Percentiles rank a stretch among this genome's conserved stretches.
phyloP scores from a whole-genome alignment of 2,888 invertebrate species.

The Pammene fasciana region DNA sequence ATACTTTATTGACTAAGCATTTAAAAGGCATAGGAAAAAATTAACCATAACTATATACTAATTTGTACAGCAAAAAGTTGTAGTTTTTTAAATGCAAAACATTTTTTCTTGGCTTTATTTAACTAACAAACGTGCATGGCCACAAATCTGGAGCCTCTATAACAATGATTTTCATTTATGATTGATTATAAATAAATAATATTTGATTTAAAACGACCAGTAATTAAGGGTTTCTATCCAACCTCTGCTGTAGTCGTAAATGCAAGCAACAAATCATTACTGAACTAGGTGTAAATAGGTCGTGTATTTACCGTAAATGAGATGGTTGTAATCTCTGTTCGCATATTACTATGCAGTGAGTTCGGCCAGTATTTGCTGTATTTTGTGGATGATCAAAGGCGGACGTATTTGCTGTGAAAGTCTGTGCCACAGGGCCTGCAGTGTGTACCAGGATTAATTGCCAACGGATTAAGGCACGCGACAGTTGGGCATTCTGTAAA shows the following conservation, averaged over 20 bases:
- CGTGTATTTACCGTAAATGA: not conserved
- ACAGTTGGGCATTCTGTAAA: conserved; percentile 55
- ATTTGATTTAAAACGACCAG: too few relatives aligned
- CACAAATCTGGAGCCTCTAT: too few relatives aligned
- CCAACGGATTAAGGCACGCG: conserved; percentile 57
- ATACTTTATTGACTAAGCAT: too few relatives aligned
- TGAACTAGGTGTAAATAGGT: not conserved
- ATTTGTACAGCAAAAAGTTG: too few relatives aligned
- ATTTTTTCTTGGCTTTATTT: too few relatives aligned
- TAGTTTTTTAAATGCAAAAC: too few relatives aligned
- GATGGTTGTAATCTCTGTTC: not conserved
- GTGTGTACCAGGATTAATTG: conserved; percentile 53
- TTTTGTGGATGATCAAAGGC: conserved; percentile 47
- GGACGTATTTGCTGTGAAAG: conserved; percentile 49
- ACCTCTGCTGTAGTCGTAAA: not conserved
- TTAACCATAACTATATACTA: too few relatives aligned
- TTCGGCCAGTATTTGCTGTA: conserved; percentile 18
- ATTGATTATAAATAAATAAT: too few relatives aligned
- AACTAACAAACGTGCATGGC: too few relatives aligned
- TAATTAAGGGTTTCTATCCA: too few relatives aligned
- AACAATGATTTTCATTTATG: too few relatives aligned
- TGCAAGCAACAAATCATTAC: not conserved
- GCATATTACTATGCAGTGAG: conserved; percentile 1
- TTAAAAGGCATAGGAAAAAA: too few relatives aligned
- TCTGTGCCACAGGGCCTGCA: conserved; percentile 48